phyloP scores from a whole-genome alignment of 2,797 vertebrate species.

The Kryptolebias ocellatus region DNA sequence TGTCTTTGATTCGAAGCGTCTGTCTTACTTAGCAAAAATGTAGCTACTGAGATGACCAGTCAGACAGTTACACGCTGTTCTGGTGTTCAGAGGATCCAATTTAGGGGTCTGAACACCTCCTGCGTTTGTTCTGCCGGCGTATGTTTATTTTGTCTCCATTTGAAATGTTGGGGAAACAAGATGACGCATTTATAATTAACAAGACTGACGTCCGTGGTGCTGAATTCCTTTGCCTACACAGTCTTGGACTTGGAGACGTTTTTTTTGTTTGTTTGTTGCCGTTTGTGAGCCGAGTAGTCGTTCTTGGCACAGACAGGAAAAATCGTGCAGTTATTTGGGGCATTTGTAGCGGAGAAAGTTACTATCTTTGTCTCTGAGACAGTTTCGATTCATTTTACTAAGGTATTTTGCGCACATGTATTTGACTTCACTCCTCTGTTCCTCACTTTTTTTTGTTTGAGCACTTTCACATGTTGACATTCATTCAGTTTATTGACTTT shows the following conservation, averaged over 20 bases:
- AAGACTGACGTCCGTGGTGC: slow-evolving; percentile 4
- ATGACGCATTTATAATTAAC: slow-evolving; percentile 9
- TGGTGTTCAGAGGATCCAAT: background rate
- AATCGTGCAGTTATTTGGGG: background rate
- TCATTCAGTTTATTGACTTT: too few species aligned
- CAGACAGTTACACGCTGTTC: background rate
- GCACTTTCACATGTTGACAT: too few species aligned
- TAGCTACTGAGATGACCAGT: background rate
- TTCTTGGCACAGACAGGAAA: background rate
- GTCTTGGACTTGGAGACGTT: background rate
- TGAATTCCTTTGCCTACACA: slow-evolving; percentile 8
- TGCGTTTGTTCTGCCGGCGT: slow-evolving; percentile 6
- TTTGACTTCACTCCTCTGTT: background rate
- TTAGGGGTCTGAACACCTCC: slow-evolving; percentile 2
- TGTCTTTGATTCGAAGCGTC: too few species aligned
- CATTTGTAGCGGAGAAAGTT: background rate
- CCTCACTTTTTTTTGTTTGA: too few species aligned
- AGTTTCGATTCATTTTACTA: background rate
- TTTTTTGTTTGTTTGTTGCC: slow-evolving; percentile 15
- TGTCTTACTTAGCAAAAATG: background rate
- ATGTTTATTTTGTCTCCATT: background rate
- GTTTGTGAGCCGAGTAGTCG: background rate
- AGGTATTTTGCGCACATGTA: background rate
- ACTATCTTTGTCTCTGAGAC: background rate
- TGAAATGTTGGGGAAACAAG: slow-evolving; percentile 3